phyloP scores from a whole-genome alignment of 2,888 invertebrate species.

The Drosophila ezoana region DNA sequence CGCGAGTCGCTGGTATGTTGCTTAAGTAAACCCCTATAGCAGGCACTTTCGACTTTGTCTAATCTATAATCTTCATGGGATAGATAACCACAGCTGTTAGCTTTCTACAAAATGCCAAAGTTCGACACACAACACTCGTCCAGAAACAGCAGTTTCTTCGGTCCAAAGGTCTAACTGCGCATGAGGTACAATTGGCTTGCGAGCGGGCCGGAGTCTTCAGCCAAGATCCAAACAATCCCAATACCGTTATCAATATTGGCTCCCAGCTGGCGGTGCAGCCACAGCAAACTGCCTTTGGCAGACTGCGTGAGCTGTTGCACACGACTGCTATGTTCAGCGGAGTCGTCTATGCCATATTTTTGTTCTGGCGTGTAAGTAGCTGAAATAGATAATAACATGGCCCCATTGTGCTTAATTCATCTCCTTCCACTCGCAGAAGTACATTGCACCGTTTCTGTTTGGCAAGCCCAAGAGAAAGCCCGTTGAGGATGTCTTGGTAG shows the following conservation, averaged over 20 bases:
- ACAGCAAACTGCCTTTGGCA: constrained; percentile 85
- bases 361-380: constrained; percentile 90
- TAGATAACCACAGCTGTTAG: constrained; percentile 94
- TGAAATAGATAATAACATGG: not conserved
- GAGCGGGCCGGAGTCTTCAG: constrained; percentile 87
- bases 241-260: constrained; percentile 83
- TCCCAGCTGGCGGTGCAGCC: constrained; percentile 74
- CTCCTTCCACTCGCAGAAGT: constrained; percentile 85
- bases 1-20: constrained; percentile 83
- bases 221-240: constrained; percentile 81
- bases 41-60: constrained; percentile 40
- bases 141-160: constrained; percentile 92
- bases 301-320: constrained; percentile 89
- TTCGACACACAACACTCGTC: constrained; percentile 90
- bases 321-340: constrained; percentile 91
- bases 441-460: constrained; percentile 89
- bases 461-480: constrained; percentile 88
- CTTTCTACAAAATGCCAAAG: constrained; percentile 94
- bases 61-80: constrained; percentile 69
- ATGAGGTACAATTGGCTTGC: constrained; percentile 91
- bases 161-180: constrained; percentile 91
- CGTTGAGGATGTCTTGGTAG: constrained; percentile 88
- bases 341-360: constrained; percentile 91
- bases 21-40: not conserved
- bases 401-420: not conserved